Base-by-base conservation (phyloP, 2,888 invertebrate species). In the Ethmia dodecea region DNA sequence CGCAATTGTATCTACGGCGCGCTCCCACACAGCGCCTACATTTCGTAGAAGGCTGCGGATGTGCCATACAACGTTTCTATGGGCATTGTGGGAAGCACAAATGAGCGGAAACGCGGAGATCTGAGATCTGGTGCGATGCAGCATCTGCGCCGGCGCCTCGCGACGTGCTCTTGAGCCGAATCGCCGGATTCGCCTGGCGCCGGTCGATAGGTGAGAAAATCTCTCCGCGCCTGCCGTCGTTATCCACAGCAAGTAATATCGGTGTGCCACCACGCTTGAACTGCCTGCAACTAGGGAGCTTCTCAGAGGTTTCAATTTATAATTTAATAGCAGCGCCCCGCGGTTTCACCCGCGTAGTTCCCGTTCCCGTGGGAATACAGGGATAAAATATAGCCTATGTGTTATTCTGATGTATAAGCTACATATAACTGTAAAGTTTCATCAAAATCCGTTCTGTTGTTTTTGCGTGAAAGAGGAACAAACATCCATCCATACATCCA, bases 131-230 rank as follows among this genome's bases (percentile, higher is more conserved):
- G 43, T 43, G 32, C 38, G 47, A 38, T 42, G 45, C 47, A 56
- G 53, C 67, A 67, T 66, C 64, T 78, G 79, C 68, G 67, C 69
- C 60, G 78, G 79, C 79, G 41, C 16, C 13, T 50, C n/a, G 52
- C 49, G 43, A 48, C 49, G 50, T 51, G 51, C 54, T 46, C 46
- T 44, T 44, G 42, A 46, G 47, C 45, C 40, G 43, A 42, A 40
- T 44, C 45, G 42, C 38, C 42, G 42, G 43, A 41, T 45, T 49
- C 46, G 55, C 54, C 52, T 67, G 71, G 76, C 78, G 81, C 78
- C 79, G 58, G 57, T 47, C 58, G 50, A 55, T 63, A 75, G 75
- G 79, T 76, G 81, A 79, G 77, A 79, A 79, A 78, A 75, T 77
- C 72, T 74, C 71, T 65, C 64, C 60, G 59, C 50, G 49, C 54